Evolutionary conservation across 2,113 vertebrate genomes (phyloP).

Genomic region (Agelaius tricolor): DNA sequence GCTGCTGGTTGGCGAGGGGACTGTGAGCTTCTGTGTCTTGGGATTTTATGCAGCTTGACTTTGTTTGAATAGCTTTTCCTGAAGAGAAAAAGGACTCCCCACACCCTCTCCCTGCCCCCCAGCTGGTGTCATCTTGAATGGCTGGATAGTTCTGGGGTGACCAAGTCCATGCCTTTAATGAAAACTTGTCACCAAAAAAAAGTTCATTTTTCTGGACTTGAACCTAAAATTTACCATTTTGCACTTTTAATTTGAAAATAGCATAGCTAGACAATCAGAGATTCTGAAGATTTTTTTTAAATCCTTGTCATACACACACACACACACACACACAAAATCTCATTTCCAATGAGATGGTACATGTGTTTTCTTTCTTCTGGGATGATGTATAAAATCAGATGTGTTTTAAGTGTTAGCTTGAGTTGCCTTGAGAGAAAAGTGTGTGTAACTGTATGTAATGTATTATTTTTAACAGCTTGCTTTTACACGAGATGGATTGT

Average conservation of each 20-base stretch:
- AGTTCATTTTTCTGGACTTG: not conserved
- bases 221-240: not conserved
- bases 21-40: not conserved
- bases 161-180: not conserved
- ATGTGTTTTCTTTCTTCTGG: not conserved
- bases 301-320: not conserved
- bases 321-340: not conserved
- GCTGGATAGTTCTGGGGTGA: not conserved
- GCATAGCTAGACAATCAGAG: not conserved
- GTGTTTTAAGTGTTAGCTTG: not conserved
- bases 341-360: not conserved
- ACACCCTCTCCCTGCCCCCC: not conserved
- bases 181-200: not conserved
- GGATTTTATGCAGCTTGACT: not conserved
- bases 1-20: not conserved
- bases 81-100: not conserved
- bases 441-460: not conserved
- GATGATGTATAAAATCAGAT: not conserved
- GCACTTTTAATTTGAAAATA: not conserved
- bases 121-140: not conserved
- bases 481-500: constrained; percentile 94
- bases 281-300: not conserved
- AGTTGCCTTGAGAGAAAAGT: not conserved
- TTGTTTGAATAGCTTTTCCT: not conserved
- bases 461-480: constrained; percentile 82